Evolutionary conservation across 2,888 invertebrate species (phyloP), one percentile per base, ranked within the genome.

Genomic region (Nebria brevicollis): DNA sequence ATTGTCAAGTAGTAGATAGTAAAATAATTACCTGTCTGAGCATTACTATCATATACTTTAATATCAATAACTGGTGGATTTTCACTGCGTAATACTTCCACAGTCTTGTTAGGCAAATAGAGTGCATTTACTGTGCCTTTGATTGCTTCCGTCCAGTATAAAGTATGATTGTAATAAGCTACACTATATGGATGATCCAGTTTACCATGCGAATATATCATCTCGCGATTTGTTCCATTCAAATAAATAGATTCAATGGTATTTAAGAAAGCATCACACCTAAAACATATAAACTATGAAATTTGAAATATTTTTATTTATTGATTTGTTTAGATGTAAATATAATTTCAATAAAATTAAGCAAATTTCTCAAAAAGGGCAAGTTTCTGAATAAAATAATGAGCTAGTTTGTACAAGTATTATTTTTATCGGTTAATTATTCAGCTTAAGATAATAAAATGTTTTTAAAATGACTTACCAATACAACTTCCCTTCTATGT

Each of bases 111-210:
- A 6, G 85, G 86, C 13, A 92, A 87, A 84, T 90, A 89, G 75
- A 91, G 90, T 10, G 90, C 88, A 85, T 91, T 90, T 0, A 93
- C 90, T 2, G 90, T 90, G 80, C 94, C 94, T 86, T 93, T 91
- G 84, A 91, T 91, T 87, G 92, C 93, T 89, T 95, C 95, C 84
- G 93, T 93, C 93, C 94, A 95, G 86, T 92, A 92, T 66, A 96
- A 89, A 77, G 90, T 90, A 66, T 92, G 92, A 83, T 93, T 92
- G 85, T 92, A 90, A 79, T 92, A 90, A 10, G 93, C 93, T 75
- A 95, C 89, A 0, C 95, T 94, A 87, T 93, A 94, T 1, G 87
- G 87, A 87, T 93, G 93, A 77, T 92, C 90, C 79, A 93, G 87
- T 11, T 89, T 88, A 72, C 88, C 85, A 81, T 90, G 88, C 11